A percentile compares a stretch with the other conserved stretches of the same genome.
phyloP scores from a whole-genome alignment of 2,113 vertebrate species.

The Neolamprologus modestus region DNA sequence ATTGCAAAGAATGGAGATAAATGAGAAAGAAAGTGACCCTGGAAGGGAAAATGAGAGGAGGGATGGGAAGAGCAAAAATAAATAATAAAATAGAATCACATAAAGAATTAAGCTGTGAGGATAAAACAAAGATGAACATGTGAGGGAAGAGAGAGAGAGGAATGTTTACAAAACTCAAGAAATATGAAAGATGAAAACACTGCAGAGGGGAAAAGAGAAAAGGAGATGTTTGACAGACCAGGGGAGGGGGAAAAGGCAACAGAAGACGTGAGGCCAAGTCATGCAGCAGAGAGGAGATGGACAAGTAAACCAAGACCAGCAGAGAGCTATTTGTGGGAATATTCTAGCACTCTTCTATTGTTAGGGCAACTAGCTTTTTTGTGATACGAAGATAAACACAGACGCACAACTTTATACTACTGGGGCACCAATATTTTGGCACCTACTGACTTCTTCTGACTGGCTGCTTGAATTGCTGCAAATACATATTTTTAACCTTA shows the following conservation, averaged over 20 bases:
- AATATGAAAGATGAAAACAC: background rate
- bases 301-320: background rate
- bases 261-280: background rate
- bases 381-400: conserved; percentile 3
- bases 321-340: background rate
- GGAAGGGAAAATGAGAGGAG: background rate
- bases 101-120: background rate
- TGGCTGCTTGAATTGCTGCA: background rate
- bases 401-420: background rate
- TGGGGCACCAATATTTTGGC: background rate
- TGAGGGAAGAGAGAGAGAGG: background rate
- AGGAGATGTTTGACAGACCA: background rate
- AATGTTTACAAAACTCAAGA: background rate
- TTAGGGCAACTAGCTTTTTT: background rate
- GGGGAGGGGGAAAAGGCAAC: background rate
- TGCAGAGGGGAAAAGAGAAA: background rate
- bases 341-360: background rate
- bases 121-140: background rate
- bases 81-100: background rate
- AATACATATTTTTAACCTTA: background rate
- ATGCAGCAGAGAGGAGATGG: background rate
- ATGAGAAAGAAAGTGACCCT: background rate
- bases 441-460: background rate
- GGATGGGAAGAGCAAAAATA: background rate
- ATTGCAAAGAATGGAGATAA: background rate